Evolutionary conservation across 2,797 vertebrate genomes (phyloP).

Genomic region (Philypnodon macrostomus): DNA sequence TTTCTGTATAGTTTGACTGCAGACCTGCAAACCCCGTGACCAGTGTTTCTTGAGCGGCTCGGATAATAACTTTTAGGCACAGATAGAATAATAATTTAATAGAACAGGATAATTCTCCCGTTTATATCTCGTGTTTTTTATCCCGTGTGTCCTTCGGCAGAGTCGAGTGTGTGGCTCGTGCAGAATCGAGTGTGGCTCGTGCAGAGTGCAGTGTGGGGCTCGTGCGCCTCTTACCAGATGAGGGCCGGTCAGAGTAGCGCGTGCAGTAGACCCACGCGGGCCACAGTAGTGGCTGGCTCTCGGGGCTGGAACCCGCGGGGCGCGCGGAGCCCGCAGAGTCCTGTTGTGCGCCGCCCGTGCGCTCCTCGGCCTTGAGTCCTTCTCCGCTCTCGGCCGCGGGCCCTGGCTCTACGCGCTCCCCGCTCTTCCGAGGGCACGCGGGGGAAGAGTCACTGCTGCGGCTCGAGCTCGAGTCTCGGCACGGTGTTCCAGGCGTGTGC

Average conservation of each 20-base stretch:
- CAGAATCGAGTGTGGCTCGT: not conserved
- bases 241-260: slow-evolving; percentile 90
- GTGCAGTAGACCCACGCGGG: slow-evolving; percentile 96
- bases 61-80: too few relatives aligned
- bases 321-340: slow-evolving; percentile 49
- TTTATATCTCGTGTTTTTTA: too few relatives aligned
- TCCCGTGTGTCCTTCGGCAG: too few relatives aligned
- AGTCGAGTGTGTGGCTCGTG: not conserved
- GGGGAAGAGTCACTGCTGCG: slow-evolving; percentile 81
- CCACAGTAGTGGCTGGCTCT: slow-evolving; percentile 84
- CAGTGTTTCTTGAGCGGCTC: too few relatives aligned
- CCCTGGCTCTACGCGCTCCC: slow-evolving; percentile 6
- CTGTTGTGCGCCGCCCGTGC: slow-evolving; percentile 22
- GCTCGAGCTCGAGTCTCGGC: slow-evolving; percentile 84
- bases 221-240: slow-evolving; percentile 85
- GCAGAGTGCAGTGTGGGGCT: slow-evolving; percentile 25
- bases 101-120: too few relatives aligned
- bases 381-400: slow-evolving; percentile 7
- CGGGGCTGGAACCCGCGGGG: slow-evolving; percentile 71
- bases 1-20: too few relatives aligned
- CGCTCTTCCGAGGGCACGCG: slow-evolving; percentile 48
- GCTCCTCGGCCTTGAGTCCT: slow-evolving; percentile 48
- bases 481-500: slow-evolving; percentile 79
- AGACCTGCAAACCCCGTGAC: too few relatives aligned
- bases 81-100: too few relatives aligned